phyloP scores from a whole-genome alignment of 2,113 vertebrate species.

The Sprattus sprattus region DNA sequence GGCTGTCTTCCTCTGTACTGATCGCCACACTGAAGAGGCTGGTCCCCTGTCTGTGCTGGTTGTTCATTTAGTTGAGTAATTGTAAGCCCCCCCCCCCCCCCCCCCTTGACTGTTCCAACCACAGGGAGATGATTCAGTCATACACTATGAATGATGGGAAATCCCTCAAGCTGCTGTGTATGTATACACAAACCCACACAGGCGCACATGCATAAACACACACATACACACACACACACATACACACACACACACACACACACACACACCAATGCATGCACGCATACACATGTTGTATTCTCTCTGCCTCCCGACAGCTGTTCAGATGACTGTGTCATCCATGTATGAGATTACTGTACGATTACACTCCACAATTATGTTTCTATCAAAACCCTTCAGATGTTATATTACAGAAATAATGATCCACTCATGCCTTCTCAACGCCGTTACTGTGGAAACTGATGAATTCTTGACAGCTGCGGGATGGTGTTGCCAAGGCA shows the following conservation, averaged over 20 bases:
- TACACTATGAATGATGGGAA: background rate
- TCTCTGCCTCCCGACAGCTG: background rate
- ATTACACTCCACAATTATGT: constrained; percentile 60
- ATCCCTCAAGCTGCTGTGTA: background rate
- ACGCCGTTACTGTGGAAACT: constrained; percentile 75
- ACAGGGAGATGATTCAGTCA: background rate
- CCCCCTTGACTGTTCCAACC: background rate
- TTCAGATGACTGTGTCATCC: background rate
- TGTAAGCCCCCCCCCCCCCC: background rate
- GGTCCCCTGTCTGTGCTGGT: background rate
- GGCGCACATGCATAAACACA: constrained; percentile 5
- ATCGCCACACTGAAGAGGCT: background rate
- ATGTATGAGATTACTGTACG: background rate
- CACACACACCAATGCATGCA: constrained; percentile 21
- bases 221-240: background rate
- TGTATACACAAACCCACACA: background rate
- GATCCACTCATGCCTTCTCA: constrained; percentile 60
- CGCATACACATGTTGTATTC: background rate
- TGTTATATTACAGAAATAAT: constrained; percentile 67
- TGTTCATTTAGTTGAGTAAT: background rate
- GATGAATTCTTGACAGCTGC: constrained; percentile 71
- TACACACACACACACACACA: background rate
- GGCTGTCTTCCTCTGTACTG: background rate
- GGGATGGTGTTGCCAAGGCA: constrained; percentile 65
- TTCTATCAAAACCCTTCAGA: constrained; percentile 56